phyloP scores from a whole-genome alignment of 2,797 vertebrate species.

The Meriones psammophilus region DNA sequence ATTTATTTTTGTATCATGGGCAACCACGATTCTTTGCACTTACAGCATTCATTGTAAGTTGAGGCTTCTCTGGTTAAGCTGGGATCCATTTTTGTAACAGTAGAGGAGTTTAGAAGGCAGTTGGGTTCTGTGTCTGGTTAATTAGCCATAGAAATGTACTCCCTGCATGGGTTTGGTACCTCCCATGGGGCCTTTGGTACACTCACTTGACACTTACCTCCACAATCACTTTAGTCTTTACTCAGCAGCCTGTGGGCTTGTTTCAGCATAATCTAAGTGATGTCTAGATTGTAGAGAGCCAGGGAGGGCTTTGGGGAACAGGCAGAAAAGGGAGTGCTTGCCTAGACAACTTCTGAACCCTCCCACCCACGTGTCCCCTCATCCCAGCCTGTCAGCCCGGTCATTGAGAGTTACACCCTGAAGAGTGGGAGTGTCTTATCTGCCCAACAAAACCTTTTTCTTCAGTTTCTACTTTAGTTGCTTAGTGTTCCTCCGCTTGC shows the following conservation, averaged over 20 bases:
- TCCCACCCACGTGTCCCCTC: not conserved
- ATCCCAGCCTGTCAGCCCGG: not conserved
- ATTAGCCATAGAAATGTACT: not conserved
- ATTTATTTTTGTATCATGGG: not conserved
- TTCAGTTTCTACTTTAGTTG: not conserved
- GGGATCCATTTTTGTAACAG: not conserved
- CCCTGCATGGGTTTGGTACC: not conserved
- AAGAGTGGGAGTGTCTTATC: not conserved
- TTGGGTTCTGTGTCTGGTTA: not conserved
- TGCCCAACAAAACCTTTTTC: not conserved
- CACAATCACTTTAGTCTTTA: not conserved
- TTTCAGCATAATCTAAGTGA: not conserved
- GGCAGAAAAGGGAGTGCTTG: not conserved
- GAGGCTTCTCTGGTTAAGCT: not conserved
- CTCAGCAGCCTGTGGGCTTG: not conserved
- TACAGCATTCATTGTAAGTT: not conserved
- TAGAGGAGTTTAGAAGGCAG: not conserved
- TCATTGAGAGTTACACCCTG: not conserved
- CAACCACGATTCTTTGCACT: not conserved
- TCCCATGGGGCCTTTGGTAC: not conserved
- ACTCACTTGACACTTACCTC: not conserved
- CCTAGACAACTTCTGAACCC: not conserved
- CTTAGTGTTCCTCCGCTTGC: not conserved
- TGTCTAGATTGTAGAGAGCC: not conserved
- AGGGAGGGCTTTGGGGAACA: not conserved